Conservation (phyloP, 35 echinoderm and acorn worm genomes). For the Anneissia japonica region DNA sequence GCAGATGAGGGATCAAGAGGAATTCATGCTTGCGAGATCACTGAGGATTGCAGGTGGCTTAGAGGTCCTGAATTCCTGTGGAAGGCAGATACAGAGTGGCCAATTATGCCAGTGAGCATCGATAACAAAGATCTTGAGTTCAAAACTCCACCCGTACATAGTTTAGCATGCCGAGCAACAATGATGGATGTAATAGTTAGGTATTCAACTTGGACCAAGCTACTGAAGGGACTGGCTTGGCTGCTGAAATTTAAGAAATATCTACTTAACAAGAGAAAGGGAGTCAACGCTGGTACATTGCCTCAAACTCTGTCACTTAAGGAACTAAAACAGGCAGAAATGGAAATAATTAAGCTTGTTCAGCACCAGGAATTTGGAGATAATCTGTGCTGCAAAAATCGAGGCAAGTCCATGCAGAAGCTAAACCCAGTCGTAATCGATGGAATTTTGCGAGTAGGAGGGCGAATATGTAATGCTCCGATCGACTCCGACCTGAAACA, state of each 20-base stretch:
- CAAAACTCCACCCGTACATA: not conserved
- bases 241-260: slow-evolving; percentile 23
- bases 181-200: not conserved
- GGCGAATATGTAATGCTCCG: no score
- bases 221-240: slow-evolving; percentile 23
- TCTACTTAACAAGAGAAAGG: not conserved
- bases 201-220: slow-evolving; percentile 44
- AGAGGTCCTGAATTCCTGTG: slow-evolving; percentile 11
- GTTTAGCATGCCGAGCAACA: not conserved
- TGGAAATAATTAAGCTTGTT: not conserved
- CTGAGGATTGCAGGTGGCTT: not conserved
- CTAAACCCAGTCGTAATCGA: no score
- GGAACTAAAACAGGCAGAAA: not conserved
- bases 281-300: not conserved
- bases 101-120: not conserved
- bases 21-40: not conserved
- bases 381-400: no score
- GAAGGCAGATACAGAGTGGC: not conserved
- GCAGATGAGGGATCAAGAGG: slow-evolving; percentile 24
- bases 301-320: no score
- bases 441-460: no score
- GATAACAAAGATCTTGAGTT: not conserved
- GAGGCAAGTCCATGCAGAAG: no score
- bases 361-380: no score
- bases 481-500: no score